Evolutionary conservation across 37 sponge, comb jelly and placozoan genomes (phyloP), one percentile per base, ranked within the genome.

Genomic region (Beroe forskalii): DNA sequence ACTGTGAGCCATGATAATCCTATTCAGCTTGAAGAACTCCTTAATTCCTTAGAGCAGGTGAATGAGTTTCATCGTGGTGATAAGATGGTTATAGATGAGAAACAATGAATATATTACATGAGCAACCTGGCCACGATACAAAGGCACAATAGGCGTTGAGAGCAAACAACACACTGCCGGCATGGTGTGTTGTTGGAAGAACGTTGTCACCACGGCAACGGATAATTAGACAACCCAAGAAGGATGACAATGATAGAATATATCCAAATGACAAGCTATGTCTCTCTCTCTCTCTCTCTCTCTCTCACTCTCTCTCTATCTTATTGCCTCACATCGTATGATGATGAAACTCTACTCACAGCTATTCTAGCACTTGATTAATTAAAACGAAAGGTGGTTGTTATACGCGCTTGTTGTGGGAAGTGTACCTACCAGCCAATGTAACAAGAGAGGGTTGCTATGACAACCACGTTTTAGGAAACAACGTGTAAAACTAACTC

Each of bases 211-310:
- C 55, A 48, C 12, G 55, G 12, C 12, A 48, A 48, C 55, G 12
- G 55, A 48, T 48, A 48, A 48, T 48, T 48, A 48, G 55, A 48
- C 55, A 48, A 48, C 25, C 17, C 31, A 27, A 23, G 31, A 30
- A 6, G 66, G 66, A 30, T 22, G 31, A 22, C 66, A 64, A 64
- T n/a, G n/a, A 64, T 6, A 8, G 31, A 8, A 64, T 64, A 64
- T 64, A 8, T 64, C 66, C 31, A 22, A 20, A 22, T 64, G 30
- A 30, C 66, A 30, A 22, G 24, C 66, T 64, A 8, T 64, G 20
- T 28, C 66, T 28, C 66, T 64, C 66, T 64, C 66, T 64, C 66
- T 55, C 60, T 55, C 60, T 55, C 60, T 55, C 60, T 55, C 60
- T n/a, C n/a, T n/a, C n/a, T n/a, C n/a, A n/a, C n/a, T n/a, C n/a